Percentiles rank a stretch among this genome's conserved stretches.
phyloP scores from a whole-genome alignment of 2,113 vertebrate species.

The Felis chaus region DNA sequence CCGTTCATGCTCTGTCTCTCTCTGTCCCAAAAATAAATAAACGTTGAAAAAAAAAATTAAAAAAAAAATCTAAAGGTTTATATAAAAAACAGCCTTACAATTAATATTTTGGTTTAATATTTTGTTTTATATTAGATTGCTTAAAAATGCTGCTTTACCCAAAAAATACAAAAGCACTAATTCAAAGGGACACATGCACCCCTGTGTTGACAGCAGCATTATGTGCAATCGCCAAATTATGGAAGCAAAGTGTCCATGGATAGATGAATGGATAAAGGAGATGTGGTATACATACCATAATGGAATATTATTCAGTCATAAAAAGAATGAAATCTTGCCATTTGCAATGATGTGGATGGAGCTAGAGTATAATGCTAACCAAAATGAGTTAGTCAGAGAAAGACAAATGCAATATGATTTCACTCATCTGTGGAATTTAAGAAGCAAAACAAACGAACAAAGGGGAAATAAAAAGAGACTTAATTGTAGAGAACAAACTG shows the following conservation, averaged over 20 bases:
- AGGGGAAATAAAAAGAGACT: background rate
- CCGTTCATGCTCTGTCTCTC: too few species aligned
- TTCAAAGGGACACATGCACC: background rate
- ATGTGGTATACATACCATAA: background rate
- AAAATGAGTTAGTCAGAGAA: background rate
- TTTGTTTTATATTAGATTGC: conserved; percentile 33
- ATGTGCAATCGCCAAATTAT: background rate
- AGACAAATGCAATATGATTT: background rate
- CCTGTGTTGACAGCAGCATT: background rate
- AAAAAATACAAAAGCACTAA: background rate
- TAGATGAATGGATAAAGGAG: background rate
- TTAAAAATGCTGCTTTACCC: conserved; percentile 16
- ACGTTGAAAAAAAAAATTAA: too few species aligned
- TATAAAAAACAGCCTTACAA: background rate
- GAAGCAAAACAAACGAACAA: background rate
- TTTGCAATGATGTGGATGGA: background rate
- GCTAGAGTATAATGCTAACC: background rate
- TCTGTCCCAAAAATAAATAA: too few species aligned
- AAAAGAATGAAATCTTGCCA: background rate
- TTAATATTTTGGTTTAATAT: conserved; percentile 9
- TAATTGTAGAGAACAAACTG: background rate
- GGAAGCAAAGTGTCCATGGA: background rate
- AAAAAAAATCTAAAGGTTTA: background rate
- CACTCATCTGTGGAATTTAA: background rate
- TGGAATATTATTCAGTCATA: background rate